Evolutionary conservation across 2,113 vertebrate species (phyloP).

Genomic region (Microcebus griseorufus): DNA sequence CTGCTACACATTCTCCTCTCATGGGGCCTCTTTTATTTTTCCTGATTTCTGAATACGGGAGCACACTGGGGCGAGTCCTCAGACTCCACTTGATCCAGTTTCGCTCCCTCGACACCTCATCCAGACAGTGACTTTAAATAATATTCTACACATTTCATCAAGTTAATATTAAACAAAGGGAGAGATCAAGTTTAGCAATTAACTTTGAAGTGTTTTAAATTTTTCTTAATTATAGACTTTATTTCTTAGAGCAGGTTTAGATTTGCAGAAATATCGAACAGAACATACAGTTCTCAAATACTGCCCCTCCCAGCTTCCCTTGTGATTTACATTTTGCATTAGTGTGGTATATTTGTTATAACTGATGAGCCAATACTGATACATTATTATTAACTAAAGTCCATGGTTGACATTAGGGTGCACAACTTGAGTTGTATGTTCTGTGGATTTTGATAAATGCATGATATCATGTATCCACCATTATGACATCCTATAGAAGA

Average conservation of each 20-base stretch:
- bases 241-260: neutral
- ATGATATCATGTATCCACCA: neutral
- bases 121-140: neutral
- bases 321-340: neutral
- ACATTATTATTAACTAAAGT: neutral
- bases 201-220: neutral
- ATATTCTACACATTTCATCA: neutral
- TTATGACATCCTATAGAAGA: neutral
- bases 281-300: neutral
- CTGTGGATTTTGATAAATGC: neutral
- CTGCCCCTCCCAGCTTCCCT: neutral
- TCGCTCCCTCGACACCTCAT: neutral
- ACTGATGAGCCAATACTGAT: neutral
- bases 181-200: neutral
- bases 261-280: conserved; percentile 1
- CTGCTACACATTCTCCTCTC: neutral
- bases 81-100: neutral
- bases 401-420: neutral
- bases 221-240: neutral
- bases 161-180: neutral
- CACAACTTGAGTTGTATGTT: neutral
- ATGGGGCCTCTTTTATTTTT: neutral
- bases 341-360: neutral
- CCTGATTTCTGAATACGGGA: neutral
- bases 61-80: neutral